Percentiles rank a stretch among this genome's conserved stretches.
Conservation (phyloP, 2,113 vertebrate genomes). For the Heterochromis multidens region DNA sequence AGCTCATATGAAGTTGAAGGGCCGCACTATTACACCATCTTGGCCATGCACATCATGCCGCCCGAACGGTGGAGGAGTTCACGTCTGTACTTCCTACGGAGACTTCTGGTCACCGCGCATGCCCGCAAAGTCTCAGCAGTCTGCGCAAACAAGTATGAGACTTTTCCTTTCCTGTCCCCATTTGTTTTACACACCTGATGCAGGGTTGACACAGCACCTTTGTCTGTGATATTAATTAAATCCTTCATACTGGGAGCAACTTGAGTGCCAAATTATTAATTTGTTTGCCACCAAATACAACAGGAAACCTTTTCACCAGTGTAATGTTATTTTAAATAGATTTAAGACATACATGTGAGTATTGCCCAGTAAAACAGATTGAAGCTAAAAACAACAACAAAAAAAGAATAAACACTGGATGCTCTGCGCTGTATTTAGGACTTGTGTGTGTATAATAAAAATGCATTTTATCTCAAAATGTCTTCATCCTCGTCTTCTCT, state of each 20-base stretch:
- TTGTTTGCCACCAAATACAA: background rate
- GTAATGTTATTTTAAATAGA: background rate
- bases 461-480: background rate
- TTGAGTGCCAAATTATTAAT: background rate
- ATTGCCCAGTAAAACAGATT: background rate
- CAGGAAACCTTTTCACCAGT: background rate
- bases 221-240: background rate
- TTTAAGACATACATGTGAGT: background rate
- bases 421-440: background rate
- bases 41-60: constrained; percentile 90
- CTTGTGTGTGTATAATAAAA: background rate
- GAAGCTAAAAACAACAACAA: no score
- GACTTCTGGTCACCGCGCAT: constrained; percentile 87
- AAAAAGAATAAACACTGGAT: background rate
- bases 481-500: background rate
- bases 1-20: constrained; percentile 94
- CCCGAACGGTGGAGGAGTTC: constrained; percentile 87
- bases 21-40: constrained; percentile 90
- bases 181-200: background rate
- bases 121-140: constrained; percentile 84
- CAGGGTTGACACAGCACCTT: background rate
- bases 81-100: constrained; percentile 84
- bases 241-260: background rate
- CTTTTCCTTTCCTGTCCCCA: background rate
- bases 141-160: constrained; percentile 86